A percentile compares a stretch with the other conserved stretches of the same genome.
phyloP scores from a whole-genome alignment of 2,113 vertebrate genomes.

The Pseudolaguvia tuberculata region DNA sequence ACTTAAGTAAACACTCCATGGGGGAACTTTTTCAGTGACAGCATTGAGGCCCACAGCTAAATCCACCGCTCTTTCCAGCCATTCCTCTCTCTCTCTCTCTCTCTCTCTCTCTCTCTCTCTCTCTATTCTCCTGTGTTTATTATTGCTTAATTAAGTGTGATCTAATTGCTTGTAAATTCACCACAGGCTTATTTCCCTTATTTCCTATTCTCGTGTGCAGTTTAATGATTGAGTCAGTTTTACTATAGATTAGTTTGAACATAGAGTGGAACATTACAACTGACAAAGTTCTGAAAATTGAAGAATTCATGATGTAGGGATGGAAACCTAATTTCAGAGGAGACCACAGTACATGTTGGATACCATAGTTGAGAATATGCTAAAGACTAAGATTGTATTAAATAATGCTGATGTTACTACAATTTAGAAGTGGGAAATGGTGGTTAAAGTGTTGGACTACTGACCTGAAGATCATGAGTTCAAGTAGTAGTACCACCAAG shows the following conservation, averaged over 20 bases:
- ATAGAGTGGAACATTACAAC: constrained; percentile 25
- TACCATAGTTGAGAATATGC: neutral
- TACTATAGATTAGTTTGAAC: constrained; percentile 43
- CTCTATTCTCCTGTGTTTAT: constrained; percentile 40
- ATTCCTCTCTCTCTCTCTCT: constrained; percentile 7
- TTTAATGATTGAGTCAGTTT: constrained; percentile 42
- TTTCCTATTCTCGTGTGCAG: constrained; percentile 29
- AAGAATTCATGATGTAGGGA: neutral
- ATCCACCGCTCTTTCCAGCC: constrained; percentile 31
- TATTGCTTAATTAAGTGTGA: constrained; percentile 45
- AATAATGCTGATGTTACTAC: neutral
- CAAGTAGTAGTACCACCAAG: too few relatives aligned
- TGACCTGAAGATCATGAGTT: too few relatives aligned
- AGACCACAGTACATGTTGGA: too few relatives aligned
- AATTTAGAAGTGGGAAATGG: too few relatives aligned
- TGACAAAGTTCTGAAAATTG: neutral
- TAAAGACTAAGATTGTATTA: too few relatives aligned
- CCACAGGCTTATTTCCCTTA: constrained; percentile 31
- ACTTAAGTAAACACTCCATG: constrained; percentile 42
- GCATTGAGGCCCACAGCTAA: constrained; percentile 30
- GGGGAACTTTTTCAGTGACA: constrained; percentile 35
- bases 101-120: constrained; percentile 3
- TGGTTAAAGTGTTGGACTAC: too few relatives aligned
- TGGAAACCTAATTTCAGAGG: neutral
- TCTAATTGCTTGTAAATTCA: constrained; percentile 49